Base-by-base conservation (phyloP, 2,113 vertebrate genomes). In the Lota lota region DNA sequence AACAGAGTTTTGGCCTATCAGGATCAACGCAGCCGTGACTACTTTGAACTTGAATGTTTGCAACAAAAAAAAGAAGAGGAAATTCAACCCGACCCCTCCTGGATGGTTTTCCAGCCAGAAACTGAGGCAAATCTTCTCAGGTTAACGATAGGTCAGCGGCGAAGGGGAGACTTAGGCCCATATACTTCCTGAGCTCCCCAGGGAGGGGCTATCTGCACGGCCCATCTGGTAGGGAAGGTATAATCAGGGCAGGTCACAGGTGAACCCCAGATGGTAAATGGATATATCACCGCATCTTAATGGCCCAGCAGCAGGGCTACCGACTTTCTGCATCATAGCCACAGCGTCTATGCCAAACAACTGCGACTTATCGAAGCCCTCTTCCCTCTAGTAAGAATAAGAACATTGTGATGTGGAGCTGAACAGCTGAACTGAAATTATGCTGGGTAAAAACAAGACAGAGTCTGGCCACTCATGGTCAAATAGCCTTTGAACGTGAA, bases 31-130 rank as follows among this genome's bases (percentile, higher is more conserved):
- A 15, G 0, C 74, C 64, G 57, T 53, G 51, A 67, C 54, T 69
- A 66, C 76, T 85, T 82, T 82, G 75, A 87, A 84, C 58, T 67
- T 73, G 22, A 74, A 70, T 71, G 69, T 74, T 63, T 76, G 66
- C 67, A 63, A 4, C 4, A 24, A 33, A 4, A 33, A 24, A 33
- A 33, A 68, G 64, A 82, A 67, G 57, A 47, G 73, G 80, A 80
- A 83, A 85, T 75, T 84, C 64, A 67, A 84, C 85, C 78, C 77
- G 64, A 71, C 22, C 60, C 57, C 28, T n/a, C 67, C 69, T 18
- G 21, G 78, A 83, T 58, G 47, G 47, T 72, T 83, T 80, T 82
- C 63, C 68, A 60, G 28, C 28, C 58, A 69, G 70, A 61, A 77
- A 67, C 64, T 63, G 57, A 65, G 65, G 72, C 70, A 79, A 85